Percentiles rank a stretch among this genome's conserved stretches.
Conservation (phyloP, 2,797 vertebrate species). For the Vipera ursinii region DNA sequence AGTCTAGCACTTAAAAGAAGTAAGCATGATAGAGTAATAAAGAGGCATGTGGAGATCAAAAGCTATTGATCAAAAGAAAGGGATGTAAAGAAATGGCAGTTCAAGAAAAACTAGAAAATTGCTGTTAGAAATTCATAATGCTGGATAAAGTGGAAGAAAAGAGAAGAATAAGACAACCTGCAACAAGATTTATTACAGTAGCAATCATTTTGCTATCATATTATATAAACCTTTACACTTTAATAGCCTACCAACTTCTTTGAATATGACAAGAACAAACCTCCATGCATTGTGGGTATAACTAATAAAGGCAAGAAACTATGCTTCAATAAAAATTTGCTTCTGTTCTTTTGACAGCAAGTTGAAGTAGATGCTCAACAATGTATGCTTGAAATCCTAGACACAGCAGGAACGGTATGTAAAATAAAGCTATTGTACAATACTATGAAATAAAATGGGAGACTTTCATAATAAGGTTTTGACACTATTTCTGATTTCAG, state of each 20-base stretch:
- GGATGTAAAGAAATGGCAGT: not conserved
- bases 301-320: constrained; percentile 29
- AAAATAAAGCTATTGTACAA: constrained; percentile 18
- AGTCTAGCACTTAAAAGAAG: not conserved
- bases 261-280: constrained; percentile 14
- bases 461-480: not conserved
- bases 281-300: constrained; percentile 52
- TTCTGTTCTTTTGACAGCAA: constrained; percentile 79
- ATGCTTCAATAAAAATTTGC: constrained; percentile 14
- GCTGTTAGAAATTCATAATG: not conserved
- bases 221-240: constrained; percentile 38
- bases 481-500: not conserved
- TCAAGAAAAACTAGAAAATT: not conserved
- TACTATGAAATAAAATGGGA: not conserved
- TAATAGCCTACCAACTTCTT: constrained; percentile 20
- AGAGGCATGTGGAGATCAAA: not conserved
- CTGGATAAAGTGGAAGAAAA: not conserved
- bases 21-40: not conserved
- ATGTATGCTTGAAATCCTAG: constrained; percentile 96
- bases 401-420: constrained; percentile 94
- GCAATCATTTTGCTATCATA: constrained; percentile 38
- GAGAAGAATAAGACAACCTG: not conserved
- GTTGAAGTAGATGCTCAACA: constrained; percentile 95
- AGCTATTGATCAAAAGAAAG: not conserved
- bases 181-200: not conserved